Evolutionary conservation across 2,888 invertebrate genomes (phyloP), one percentile per base, ranked within the genome.

Genomic region (Pyrrhia umbra): DNA sequence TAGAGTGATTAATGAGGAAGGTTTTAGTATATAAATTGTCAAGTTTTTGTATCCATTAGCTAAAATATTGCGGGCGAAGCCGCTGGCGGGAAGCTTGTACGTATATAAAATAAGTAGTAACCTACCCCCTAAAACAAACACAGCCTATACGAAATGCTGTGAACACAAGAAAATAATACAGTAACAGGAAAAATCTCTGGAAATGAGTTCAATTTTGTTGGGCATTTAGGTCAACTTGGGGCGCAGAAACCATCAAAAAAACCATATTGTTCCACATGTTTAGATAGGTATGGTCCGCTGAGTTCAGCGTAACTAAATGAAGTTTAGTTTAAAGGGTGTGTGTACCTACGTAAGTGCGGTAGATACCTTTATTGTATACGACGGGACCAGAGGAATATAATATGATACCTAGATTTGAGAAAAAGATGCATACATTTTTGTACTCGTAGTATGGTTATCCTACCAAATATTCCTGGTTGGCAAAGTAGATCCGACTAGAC

Each of bases 211-310:
- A 76, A 74, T 74, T 74, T 62, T 52, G 72, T 72, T 72, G 57
- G 51, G 45, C 67, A 74, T 76, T 76, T 76, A 71, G 77, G 72
- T 74, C 74, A 74, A 76, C 67, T 71, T 52, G 72, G 67, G 71
- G 67, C 62, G 57, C 72, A 68, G 45, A 65, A 70, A 70, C 59
- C 76, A 57, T 70, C n/a, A 61, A 75, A 75, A 72, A 75, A 69
- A 75, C 56, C 63, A 68, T 65, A 65, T 60, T 64, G 70, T 72
- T 63, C 64, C 50, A 45, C 71, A 58, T 64, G 40, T 57, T 57
- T 57, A 50, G 13, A 42, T 59, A 56, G 47, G 27, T 51, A 47
- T 27, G 34, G 55, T 69, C 46, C 75, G 54, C 50, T 45, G 50
- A 75, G 54, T 45, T 45, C 45, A 75, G 75, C 57, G 70, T 46